Conservation (phyloP, 92 coral and sea anemone genomes). For the Ricordea florida region DNA sequence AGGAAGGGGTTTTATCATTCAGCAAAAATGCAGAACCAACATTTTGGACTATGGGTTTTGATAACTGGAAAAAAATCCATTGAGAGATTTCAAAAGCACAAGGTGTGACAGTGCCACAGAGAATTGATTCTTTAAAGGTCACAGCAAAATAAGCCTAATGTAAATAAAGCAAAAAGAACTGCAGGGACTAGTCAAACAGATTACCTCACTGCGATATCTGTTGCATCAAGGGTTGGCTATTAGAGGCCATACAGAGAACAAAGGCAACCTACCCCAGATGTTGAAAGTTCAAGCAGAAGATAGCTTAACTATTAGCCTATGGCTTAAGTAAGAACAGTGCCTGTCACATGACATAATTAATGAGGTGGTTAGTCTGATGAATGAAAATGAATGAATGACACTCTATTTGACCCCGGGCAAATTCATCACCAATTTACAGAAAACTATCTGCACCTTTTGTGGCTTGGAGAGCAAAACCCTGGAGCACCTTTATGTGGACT, state of each 20-base stretch:
- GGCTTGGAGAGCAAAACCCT: too few relatives aligned
- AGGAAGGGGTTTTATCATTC: conserved; percentile 8
- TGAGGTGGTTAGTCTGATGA: conserved; percentile 8
- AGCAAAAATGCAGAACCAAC: conserved; percentile 12
- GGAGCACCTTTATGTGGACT: too few relatives aligned
- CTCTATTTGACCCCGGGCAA: too few relatives aligned
- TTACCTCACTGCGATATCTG: conserved; percentile 52
- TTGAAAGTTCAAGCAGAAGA: conserved; percentile 52
- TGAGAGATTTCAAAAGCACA: conserved; percentile 55
- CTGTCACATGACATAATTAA: conserved; percentile 27
- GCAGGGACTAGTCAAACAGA: conserved; percentile 58
- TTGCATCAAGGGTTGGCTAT: conserved; percentile 52
- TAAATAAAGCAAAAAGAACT: conserved; percentile 30
- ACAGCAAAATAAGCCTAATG: conserved; percentile 23
- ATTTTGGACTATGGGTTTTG: conserved; percentile 37
- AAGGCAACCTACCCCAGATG: conserved; percentile 40
- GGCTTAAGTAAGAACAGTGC: conserved; percentile 24
- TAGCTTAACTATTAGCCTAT: conserved; percentile 22
- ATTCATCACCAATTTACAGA: too few relatives aligned
- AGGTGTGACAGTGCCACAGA: conserved; percentile 52
- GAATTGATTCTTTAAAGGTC: conserved; percentile 40
- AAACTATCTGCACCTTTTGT: too few relatives aligned
- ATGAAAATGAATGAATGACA: too few relatives aligned
- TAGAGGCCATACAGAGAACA: conserved; percentile 55
- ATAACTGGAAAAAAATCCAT: conserved; percentile 61